phyloP scores from a whole-genome alignment of 2,113 vertebrate species.

The Mustela nigripes region DNA sequence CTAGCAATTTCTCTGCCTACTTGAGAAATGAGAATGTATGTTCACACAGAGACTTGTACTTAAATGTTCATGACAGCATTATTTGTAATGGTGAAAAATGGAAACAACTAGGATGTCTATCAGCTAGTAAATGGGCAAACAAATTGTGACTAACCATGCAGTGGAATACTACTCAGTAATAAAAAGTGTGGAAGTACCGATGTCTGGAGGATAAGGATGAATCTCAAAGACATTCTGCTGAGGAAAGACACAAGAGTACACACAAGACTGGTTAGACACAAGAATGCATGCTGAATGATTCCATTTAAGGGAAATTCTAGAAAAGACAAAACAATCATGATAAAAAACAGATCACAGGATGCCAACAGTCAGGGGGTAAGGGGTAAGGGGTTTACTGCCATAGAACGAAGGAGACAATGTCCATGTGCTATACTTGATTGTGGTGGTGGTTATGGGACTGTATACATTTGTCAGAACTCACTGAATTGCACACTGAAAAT shows the following conservation, averaged over 20 bases:
- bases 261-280: not conserved
- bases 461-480: not conserved
- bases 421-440: fast-evolving
- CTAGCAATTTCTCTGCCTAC: not conserved
- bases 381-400: not conserved
- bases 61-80: not conserved
- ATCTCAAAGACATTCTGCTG: conserved; percentile 1
- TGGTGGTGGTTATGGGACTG: not conserved
- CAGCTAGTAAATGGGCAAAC: not conserved
- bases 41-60: not conserved
- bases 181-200: not conserved
- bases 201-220: not conserved
- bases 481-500: not conserved
- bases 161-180: not conserved
- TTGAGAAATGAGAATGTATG: not conserved
- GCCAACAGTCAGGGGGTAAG: not conserved
- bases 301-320: conserved; percentile 25
- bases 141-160: not conserved
- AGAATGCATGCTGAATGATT: not conserved
- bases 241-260: not conserved
- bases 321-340: not conserved
- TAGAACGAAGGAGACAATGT: not conserved
- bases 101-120: not conserved
- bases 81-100: not conserved
- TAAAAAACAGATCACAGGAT: conserved; percentile 9